phyloP scores from a whole-genome alignment of 1,140 invertebrate genomes.

The Drosophila guanche region DNA sequence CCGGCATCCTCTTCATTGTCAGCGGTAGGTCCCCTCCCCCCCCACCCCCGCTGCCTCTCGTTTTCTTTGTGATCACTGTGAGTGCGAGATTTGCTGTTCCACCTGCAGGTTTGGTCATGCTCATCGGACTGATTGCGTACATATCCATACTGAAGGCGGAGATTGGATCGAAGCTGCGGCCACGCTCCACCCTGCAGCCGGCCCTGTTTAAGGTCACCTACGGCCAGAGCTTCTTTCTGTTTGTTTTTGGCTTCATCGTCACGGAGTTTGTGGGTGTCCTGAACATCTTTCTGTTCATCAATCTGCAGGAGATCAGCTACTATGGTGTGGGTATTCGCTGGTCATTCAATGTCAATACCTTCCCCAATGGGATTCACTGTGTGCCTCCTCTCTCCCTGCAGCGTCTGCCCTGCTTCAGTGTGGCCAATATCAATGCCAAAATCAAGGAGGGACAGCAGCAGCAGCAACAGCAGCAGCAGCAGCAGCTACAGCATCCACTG shows the following conservation, averaged over 20 bases:
- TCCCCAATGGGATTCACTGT: not conserved
- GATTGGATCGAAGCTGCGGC: constrained; percentile 92
- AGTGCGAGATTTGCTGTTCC: no score
- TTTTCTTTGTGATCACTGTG: constrained; percentile 59
- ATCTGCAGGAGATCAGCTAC: constrained; percentile 86
- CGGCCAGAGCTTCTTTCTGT: constrained; percentile 93
- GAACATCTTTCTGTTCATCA: constrained; percentile 94
- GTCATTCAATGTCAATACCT: not conserved
- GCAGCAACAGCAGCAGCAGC: not conserved
- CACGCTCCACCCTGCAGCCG: constrained; percentile 89
- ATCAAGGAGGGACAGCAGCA: constrained; percentile 54
- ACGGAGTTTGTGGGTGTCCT: constrained; percentile 93
- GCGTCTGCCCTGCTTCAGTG: constrained; percentile 75
- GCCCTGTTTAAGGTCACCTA: constrained; percentile 93
- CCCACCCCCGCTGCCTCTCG: not conserved
- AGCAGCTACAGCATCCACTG: constrained; percentile 2
- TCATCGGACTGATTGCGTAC: constrained; percentile 95
- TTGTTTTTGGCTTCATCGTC: constrained; percentile 92
- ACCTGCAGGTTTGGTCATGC: constrained; percentile 90
- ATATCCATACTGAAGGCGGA: constrained; percentile 96
- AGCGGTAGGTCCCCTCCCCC: constrained; percentile 85
- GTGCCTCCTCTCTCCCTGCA: constrained; percentile 11
- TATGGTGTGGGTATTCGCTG: constrained; percentile 65
- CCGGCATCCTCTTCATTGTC: constrained; percentile 88
- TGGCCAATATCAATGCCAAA: constrained; percentile 64